Conservation (phyloP, 2,113 vertebrate genomes). For the Platichthys stellatus region DNA sequence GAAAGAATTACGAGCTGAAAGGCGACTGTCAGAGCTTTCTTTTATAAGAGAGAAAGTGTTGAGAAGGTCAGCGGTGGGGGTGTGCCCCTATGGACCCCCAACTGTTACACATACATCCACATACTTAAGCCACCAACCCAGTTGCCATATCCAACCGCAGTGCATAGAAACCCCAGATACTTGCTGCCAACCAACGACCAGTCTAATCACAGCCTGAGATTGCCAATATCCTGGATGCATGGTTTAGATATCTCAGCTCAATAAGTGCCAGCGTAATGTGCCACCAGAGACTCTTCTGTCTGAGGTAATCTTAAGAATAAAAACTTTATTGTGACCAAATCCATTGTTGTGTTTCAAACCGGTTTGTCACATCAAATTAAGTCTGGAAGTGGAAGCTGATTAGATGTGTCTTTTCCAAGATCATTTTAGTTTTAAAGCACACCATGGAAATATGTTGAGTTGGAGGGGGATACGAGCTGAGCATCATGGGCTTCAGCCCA, state of each 20-base stretch:
- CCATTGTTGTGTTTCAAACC: conserved; percentile 40
- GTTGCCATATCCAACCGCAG: conserved; percentile 41
- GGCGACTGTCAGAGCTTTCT: conserved; percentile 47
- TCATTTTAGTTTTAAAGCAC: conserved; percentile 54
- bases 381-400: conserved; percentile 41
- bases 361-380: conserved; percentile 52
- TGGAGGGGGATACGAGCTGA: conserved; percentile 43
- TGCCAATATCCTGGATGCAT: conserved; percentile 67
- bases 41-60: conserved; percentile 45
- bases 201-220: conserved; percentile 57
- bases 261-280: conserved; percentile 59
- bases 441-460: conserved; percentile 42
- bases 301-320: conserved; percentile 37
- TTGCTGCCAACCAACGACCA: conserved; percentile 55
- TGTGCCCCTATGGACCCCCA: conserved; percentile 48
- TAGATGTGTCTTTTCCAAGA: conserved; percentile 45
- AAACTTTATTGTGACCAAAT: conserved; percentile 44
- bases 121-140: conserved; percentile 33
- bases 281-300: conserved; percentile 64
- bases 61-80: conserved; percentile 55
- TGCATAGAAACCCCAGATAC: conserved; percentile 42
- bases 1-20: conserved; percentile 56
- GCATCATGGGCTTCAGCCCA: conserved; percentile 28
- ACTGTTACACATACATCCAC: conserved; percentile 22
- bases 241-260: conserved; percentile 67